These are phyloP conservation scores for Sialis lutaria DNA, from an alignment of 2,888 invertebrate genomes.

Conservation along the genomic window DNA sequence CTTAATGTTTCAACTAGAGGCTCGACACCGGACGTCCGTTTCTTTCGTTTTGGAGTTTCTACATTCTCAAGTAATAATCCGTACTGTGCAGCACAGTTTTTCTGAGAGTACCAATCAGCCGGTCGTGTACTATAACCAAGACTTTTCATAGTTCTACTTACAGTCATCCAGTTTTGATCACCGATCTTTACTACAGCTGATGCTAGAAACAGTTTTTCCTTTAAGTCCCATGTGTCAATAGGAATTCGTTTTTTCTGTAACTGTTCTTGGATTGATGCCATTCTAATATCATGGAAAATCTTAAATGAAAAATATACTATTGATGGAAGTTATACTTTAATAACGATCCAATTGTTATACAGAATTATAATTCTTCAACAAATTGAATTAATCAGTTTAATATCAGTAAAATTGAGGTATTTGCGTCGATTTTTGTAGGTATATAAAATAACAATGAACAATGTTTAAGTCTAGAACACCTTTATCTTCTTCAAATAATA, in stretches of 20 bases:
- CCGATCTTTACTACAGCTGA: constrained; percentile 72
- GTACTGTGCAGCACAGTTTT: constrained; percentile 81
- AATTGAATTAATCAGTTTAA: too few relatives aligned
- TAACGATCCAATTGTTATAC: too few relatives aligned
- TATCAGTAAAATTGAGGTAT: too few relatives aligned
- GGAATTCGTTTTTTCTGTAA: constrained; percentile 45
- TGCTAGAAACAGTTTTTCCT: constrained; percentile 72
- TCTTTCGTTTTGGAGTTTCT: constrained; percentile 74
- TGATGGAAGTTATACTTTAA: too few relatives aligned
- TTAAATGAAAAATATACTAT: not conserved
- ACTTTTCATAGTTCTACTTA: constrained; percentile 61
- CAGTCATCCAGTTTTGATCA: constrained; percentile 85
- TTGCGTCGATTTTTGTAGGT: too few relatives aligned
- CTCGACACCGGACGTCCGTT: constrained; percentile 36
- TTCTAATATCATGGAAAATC: constrained; percentile 9
- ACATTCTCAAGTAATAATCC: constrained; percentile 62
- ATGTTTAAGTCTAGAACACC: too few relatives aligned
- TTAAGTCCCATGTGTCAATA: constrained; percentile 68
- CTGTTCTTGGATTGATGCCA: constrained; percentile 25
- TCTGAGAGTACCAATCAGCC: constrained; percentile 78
- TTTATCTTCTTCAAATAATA: too few relatives aligned
- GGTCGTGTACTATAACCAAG: constrained; percentile 60
- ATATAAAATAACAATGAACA: too few relatives aligned
- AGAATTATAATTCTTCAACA: too few relatives aligned
- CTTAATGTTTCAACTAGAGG: constrained; percentile 46